A percentile compares a stretch with the other conserved stretches of the same genome.
Evolutionary conservation across 2,888 invertebrate genomes (phyloP).

Genomic region (Erynnis tages): DNA sequence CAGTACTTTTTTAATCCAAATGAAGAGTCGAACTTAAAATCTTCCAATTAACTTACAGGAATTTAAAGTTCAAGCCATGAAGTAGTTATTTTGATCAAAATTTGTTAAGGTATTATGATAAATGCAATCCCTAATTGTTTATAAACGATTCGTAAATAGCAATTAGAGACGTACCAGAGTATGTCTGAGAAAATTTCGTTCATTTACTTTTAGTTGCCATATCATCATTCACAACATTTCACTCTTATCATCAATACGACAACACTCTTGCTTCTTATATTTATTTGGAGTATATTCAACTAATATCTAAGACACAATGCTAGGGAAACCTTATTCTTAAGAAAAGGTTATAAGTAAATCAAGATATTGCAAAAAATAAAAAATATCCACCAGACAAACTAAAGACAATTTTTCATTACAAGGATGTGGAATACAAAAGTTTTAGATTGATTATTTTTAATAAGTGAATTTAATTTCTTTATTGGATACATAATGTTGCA

Average conservation of each 20-base stretch:
- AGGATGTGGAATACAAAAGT: no score
- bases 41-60: slow-evolving; percentile 1
- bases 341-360: no score
- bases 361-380: no score
- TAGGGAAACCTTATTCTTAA: no score
- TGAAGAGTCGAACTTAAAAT: slow-evolving; percentile 1
- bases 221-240: neutral
- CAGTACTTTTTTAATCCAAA: neutral
- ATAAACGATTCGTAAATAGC: slow-evolving; percentile 3
- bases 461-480: no score
- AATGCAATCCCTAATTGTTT: neutral
- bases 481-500: no score
- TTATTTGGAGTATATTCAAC: slow-evolving; percentile 3
- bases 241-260: no score
- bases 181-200: neutral
- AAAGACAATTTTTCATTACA: no score
- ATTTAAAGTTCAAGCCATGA: slow-evolving; percentile 3
- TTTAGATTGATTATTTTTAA: no score
- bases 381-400: no score
- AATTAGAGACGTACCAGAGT: slow-evolving; percentile 2
- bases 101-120: neutral
- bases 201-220: slow-evolving; percentile 11
- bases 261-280: neutral
- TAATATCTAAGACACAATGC: no score
- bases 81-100: neutral